These are phyloP conservation scores for Metalampra italica DNA, from an alignment of 2,888 invertebrate species.

Conservation along the genomic window DNA sequence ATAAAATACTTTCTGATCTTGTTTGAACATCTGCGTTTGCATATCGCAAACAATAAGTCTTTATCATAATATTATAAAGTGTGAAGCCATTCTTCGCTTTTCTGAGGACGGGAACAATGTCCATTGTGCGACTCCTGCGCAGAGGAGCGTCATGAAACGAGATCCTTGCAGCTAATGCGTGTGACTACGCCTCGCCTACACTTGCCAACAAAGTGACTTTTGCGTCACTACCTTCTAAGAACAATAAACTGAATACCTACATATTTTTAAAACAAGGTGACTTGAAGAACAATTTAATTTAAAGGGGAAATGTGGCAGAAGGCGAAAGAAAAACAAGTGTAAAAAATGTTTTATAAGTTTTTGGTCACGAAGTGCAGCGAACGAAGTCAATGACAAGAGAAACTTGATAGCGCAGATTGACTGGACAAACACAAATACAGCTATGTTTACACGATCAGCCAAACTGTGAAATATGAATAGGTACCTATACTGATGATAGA, in stretches of 20 bases:
- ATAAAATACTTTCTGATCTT: not conserved
- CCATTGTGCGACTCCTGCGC: constrained; percentile 55
- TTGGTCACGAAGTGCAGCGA: constrained; percentile 7
- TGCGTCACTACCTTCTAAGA: constrained; percentile 3
- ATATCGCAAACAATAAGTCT: constrained; percentile 46
- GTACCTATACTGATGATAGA: too few relatives aligned
- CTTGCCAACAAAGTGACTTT: constrained; percentile 16
- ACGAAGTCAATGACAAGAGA: constrained; percentile 17
- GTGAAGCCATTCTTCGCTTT: constrained; percentile 49
- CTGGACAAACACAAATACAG: constrained; percentile 23
- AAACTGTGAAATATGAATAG: constrained; percentile 2
- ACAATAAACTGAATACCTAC: too few relatives aligned
- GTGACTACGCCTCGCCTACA: constrained; percentile 16
- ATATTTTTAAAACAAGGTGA: too few relatives aligned
- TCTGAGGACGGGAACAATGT: constrained; percentile 57
- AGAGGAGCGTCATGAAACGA: constrained; percentile 46
- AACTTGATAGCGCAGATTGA: constrained; percentile 19
- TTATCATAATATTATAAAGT: constrained; percentile 41
- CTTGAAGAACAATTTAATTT: too few relatives aligned
- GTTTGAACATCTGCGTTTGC: constrained; percentile 37
- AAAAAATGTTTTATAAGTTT: not conserved
- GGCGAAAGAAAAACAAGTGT: too few relatives aligned
- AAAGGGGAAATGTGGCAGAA: too few relatives aligned
- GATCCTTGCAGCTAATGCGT: constrained; percentile 35
- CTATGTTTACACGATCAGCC: constrained; percentile 13